These are phyloP conservation scores for Pseudococcus jackbeardsleyi DNA, from an alignment of 2,888 invertebrate species.

Conservation along the genomic window DNA sequence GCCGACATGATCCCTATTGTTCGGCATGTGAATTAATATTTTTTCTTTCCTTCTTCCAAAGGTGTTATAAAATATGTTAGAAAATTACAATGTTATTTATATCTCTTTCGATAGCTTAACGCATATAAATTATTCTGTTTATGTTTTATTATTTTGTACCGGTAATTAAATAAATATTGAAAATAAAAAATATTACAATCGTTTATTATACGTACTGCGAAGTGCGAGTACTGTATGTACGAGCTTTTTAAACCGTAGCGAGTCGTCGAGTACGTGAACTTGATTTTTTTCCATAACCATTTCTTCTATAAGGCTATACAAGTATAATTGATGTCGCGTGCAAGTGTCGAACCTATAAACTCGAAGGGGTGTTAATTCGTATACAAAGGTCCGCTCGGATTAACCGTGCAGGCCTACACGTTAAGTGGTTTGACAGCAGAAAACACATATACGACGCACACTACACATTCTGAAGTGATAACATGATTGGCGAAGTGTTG, in stretches of 20 bases:
- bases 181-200: slow-evolving; percentile 24
- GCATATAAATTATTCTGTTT: slow-evolving; percentile 52
- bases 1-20: slow-evolving; percentile 62
- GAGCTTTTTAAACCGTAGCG: neutral
- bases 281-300: neutral
- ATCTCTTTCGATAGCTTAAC: slow-evolving; percentile 53
- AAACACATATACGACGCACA: neutral
- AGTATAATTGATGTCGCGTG: slow-evolving; percentile 32
- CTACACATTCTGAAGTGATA: neutral
- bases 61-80: slow-evolving; percentile 64
- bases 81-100: slow-evolving; percentile 64
- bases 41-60: slow-evolving; percentile 15
- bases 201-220: neutral
- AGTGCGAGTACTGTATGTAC: neutral
- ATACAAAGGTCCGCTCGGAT: neutral
- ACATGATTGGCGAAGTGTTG: neutral
- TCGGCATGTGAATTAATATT: slow-evolving; percentile 61
- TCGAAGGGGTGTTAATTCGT: slow-evolving; percentile 32
- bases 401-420: neutral
- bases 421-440: slow-evolving; percentile 2
- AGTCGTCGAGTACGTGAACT: neutral
- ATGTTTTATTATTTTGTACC: slow-evolving; percentile 35
- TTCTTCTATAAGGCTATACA: neutral
- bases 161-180: slow-evolving; percentile 46
- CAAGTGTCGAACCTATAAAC: neutral